Base-by-base conservation (phyloP, 2,888 invertebrate genomes). In the Catocala nupta region DNA sequence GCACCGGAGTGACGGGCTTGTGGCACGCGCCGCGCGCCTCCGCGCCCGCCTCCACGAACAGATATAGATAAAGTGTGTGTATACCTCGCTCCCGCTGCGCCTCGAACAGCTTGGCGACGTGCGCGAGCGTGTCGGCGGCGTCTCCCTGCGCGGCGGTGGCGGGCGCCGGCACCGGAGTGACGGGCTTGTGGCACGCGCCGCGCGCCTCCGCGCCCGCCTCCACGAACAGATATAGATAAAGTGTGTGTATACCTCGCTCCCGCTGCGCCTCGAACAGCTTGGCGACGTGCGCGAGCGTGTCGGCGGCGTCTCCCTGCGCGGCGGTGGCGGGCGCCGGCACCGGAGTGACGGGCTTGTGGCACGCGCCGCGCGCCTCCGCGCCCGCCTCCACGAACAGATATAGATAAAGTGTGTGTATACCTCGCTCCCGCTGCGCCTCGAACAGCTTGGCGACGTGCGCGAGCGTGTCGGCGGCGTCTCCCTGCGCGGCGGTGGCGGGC, bases 31-130 rank as follows among this genome's bases (percentile, higher is more conserved):
- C 97, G 61, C 95, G 94, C 80, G 95, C 86, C 74, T 95, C 94
- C 57, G 95, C 96, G 70, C 97, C 96, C 77, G 97, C 96, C 87
- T 98, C 98, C 43, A 99, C 96, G 90, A 98, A 97, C 69, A 99
- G 87, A n/a, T 16, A 16, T 16, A 16, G 16, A 43, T 11, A 5
- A 3, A 43, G n/a, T 43, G 10, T 43, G 43, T 43, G 43, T 9
- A 49, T 53, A 89, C 90, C 90, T 73, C 77, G 78, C 66, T 87
- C 87, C 56, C 73, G 70, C 90, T 95, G 78, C 92, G 93, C 76
- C 72, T 96, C 95, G 79, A 95, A 95, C 68, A 96, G 91, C 73
- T 94, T 93, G 64, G 95, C 94, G 68, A 96, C 93, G 85, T 96
- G 95, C 10, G 94, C 91, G 51, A 95, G 86, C 10, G 95, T 91